Evolutionary conservation across 2,113 vertebrate genomes (phyloP), one percentile per base, ranked within the genome.

Genomic region (Brachyhypopomus occidentalis): DNA sequence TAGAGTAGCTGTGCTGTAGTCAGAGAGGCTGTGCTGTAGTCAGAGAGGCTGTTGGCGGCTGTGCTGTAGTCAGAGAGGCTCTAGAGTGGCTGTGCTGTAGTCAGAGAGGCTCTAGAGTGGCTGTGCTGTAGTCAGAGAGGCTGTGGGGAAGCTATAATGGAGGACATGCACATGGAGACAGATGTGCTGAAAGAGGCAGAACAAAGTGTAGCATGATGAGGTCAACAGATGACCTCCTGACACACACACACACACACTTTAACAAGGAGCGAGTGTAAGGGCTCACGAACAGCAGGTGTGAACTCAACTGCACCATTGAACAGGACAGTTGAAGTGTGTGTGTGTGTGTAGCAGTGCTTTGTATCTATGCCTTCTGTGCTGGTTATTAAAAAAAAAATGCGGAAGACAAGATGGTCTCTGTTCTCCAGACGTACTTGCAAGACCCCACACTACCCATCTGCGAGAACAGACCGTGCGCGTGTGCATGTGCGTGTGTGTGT

Each of bases 211-310:
- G 58, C 16, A 16, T 38, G 9, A 45, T 45, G 41, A 66, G 22
- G 63, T 5, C 11, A 56, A 41, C 19, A 19, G 20, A 69, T 56
- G 60, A 74, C 27, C 58, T 11, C 45, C 12, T 14, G 12, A 52
- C 12, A 62, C 71, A 80, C 77, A 79, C 66, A 79, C 45, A 25
- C 22, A 62, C 25, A 34, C 30, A 62, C 23, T 77, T 36, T 41
- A 66, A 60, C n/a, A 23, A 62, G 27, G 22, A 60, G 22, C 11
- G 36, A 48, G 56, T 36, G 78, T 48, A 52, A 58, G 70, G 63
- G 78, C 72, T 64, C 58, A 80, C 73, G 78, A 80, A 45, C 70
- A 80, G 70, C 78, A 80, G 78, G 78, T 73, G 70, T 80, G 38
- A 80, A 72, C 38, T 73, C 41, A 73, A 34, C 30, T 64, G 41